A percentile compares a stretch with the other conserved stretches of the same genome.
phyloP scores from a whole-genome alignment of 2,113 vertebrate genomes.

The Hystrix cristata region DNA sequence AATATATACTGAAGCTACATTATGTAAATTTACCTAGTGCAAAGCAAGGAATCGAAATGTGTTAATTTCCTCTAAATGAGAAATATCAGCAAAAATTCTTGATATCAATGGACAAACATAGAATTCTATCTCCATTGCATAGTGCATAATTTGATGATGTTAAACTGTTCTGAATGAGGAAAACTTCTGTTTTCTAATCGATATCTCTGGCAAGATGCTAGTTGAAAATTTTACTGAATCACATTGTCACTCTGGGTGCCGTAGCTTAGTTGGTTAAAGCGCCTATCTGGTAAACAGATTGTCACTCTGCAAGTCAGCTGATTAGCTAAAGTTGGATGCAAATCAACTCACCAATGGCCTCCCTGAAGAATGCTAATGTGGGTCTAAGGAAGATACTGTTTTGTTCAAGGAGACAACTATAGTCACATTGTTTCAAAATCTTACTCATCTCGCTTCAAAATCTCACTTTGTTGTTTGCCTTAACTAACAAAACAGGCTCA shows the following conservation, averaged over 20 bases:
- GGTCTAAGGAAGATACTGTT: background rate
- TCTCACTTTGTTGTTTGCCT: background rate
- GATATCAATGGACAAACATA: constrained; percentile 15
- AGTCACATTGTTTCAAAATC: background rate
- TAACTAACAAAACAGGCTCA: constrained; percentile 6
- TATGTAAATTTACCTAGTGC: background rate
- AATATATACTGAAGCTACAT: background rate
- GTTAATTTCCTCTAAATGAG: background rate
- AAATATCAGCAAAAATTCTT: constrained; percentile 16
- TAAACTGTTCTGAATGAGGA: constrained; percentile 29
- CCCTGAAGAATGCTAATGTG: background rate
- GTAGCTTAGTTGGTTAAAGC: no score
- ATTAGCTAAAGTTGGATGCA: constrained; percentile 21
- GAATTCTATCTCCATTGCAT: constrained; percentile 21
- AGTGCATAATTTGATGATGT: constrained; percentile 13
- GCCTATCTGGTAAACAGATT: background rate
- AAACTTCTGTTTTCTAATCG: constrained; percentile 45
- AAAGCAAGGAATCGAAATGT: constrained; percentile 24
- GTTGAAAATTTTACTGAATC: constrained; percentile 58
- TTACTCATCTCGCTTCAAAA: background rate
- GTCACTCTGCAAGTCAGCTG: constrained; percentile 31
- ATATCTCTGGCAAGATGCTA: background rate
- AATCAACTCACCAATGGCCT: background rate
- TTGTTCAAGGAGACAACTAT: constrained; percentile 21
- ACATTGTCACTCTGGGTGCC: background rate